Base-by-base conservation (phyloP, 2,888 invertebrate genomes). In the Adelphocoris suturalis region DNA sequence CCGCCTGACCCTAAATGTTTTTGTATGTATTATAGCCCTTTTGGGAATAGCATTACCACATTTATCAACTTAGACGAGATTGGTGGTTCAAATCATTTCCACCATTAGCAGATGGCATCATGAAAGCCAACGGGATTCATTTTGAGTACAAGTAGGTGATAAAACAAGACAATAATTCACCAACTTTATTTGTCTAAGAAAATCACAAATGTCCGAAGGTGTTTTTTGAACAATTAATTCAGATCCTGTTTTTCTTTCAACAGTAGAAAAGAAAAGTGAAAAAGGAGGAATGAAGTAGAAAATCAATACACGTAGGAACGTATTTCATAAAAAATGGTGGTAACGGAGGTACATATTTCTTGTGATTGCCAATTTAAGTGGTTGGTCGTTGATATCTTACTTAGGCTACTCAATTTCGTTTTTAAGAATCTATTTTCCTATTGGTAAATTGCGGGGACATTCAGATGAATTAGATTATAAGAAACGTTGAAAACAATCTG, bases 301-400 rank as follows among this genome's bases (percentile, higher is more conserved):
- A 78, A 78, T 68, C 12, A 19, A 68, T 37, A 37, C 37, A 37
- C 37, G 7, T 7, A 37, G 37, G 37, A 37, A 37, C 3, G 37
- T 37, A 37, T 68, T 23, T 9, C 19, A 23, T 68, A 68, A 19
- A 68, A 68, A 68, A 68, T n/a, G 4, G 68, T 68, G 68, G 68
- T 68, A 68, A 23, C 12, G 23, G 13, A 68, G 19, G 78, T 78
- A 78, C 14, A 82, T 52, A 12, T 47, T 81, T 81, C 52, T 78
- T 57, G 85, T 86, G 86, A 85, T 86, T 86, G 86, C 86, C 86
- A 86, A 48, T 75, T 68, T 46, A 37, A 37, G n/a, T 28, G 57
- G 86, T 86, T 86, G 86, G 86, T 86, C 86, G 86, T 86, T 86
- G 68, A 86, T 86, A 47, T 86, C 47, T 85, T 85, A 86, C 75